phyloP scores from a whole-genome alignment of 2,888 invertebrate species.

The Sinopyrophorus schimmeli region DNA sequence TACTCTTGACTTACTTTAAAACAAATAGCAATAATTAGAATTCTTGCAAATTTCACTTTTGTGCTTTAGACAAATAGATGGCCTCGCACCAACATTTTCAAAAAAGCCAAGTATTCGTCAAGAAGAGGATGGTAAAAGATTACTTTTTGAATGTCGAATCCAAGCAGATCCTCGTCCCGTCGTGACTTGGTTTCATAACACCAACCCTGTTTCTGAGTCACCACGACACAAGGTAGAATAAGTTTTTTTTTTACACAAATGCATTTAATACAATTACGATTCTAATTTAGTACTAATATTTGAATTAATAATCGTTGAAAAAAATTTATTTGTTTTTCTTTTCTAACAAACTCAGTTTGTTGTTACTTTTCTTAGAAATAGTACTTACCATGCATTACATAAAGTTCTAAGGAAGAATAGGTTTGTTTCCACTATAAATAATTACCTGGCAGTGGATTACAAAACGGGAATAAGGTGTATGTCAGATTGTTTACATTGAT shows the following conservation, averaged over 20 bases:
- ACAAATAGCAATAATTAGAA: neutral
- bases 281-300: slow-evolving; percentile 2
- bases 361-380: too few species aligned
- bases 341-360: too few species aligned
- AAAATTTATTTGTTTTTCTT: too few species aligned
- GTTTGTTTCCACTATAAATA: slow-evolving; percentile 36
- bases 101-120: slow-evolving; percentile 97
- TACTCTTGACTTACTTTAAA: neutral
- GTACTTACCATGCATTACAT: too few species aligned
- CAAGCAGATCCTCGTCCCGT: slow-evolving; percentile 90
- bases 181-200: slow-evolving; percentile 90
- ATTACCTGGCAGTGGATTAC: slow-evolving; percentile 36
- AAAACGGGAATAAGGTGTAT: neutral
- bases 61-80: slow-evolving; percentile 87
- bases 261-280: neutral
- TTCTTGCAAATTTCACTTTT: slow-evolving; percentile 3
- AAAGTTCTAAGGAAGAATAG: too few species aligned
- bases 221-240: slow-evolving; percentile 79
- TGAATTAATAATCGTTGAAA: too few species aligned
- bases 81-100: slow-evolving; percentile 95
- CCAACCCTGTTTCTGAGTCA: slow-evolving; percentile 76
- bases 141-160: slow-evolving; percentile 92
- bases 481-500: neutral
- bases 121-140: slow-evolving; percentile 92
- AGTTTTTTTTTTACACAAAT: neutral